These are phyloP conservation scores for Drosophila differens DNA, from an alignment of 2,888 invertebrate genomes.

Conservation along the genomic window DNA sequence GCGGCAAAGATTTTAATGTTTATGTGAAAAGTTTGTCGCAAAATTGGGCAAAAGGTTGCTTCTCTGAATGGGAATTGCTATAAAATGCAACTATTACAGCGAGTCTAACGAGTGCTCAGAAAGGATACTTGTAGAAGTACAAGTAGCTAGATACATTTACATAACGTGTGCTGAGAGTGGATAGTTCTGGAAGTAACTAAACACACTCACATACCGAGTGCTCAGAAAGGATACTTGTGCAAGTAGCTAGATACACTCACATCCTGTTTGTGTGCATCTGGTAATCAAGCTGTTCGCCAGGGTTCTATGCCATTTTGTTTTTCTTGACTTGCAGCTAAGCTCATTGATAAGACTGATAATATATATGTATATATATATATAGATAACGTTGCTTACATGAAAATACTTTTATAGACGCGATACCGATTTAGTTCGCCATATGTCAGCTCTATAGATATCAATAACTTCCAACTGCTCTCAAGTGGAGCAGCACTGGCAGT, in stretches of 20 bases:
- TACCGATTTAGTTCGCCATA: conserved; percentile 66
- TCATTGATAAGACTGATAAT: conserved; percentile 30
- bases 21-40: conserved; percentile 79
- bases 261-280: conserved; percentile 27
- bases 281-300: conserved; percentile 29
- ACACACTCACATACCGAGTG: neutral
- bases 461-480: conserved; percentile 56
- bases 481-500: conserved; percentile 45
- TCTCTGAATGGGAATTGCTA: conserved; percentile 34
- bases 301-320: conserved; percentile 1
- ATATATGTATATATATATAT: conserved; percentile 13
- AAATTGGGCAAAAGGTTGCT: conserved; percentile 58
- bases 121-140: conserved; percentile 1
- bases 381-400: conserved; percentile 55
- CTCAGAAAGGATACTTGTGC: neutral
- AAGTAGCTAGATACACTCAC: conserved; percentile 7
- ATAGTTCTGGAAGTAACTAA: neutral
- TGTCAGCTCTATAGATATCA: conserved; percentile 64
- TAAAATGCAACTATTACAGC: conserved; percentile 65
- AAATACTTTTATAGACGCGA: conserved; percentile 71
- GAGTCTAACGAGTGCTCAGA: conserved; percentile 16
- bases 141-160: conserved; percentile 6
- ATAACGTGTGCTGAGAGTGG: neutral
- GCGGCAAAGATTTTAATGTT: conserved; percentile 79
- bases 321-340: conserved; percentile 41